A percentile compares a stretch with the other conserved stretches of the same genome.
phyloP scores from a whole-genome alignment of 2,797 vertebrate species.

The Sebastes itinus region DNA sequence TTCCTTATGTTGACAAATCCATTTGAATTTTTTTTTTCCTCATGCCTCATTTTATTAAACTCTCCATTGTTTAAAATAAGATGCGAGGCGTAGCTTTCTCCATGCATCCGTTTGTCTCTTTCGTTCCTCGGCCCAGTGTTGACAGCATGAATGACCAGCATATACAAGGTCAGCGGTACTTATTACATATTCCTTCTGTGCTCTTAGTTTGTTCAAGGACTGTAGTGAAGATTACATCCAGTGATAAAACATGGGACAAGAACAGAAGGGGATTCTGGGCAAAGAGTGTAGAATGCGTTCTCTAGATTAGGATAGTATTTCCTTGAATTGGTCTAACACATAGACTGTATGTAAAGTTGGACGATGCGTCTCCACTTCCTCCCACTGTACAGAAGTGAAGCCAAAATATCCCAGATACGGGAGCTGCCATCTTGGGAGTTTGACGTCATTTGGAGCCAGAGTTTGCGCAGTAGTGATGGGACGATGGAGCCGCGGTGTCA shows the following conservation, averaged over 20 bases:
- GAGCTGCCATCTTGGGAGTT: too few species aligned
- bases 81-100: not conserved
- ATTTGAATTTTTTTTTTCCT: conserved; percentile 17
- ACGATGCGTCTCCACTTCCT: not conserved
- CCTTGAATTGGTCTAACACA: conserved; percentile 3
- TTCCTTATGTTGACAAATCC: conserved; percentile 52
- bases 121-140: not conserved
- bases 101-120: not conserved
- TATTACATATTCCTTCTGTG: not conserved
- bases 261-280: not conserved
- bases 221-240: not conserved
- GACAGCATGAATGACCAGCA: not conserved
- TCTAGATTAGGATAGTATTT: conserved; percentile 5
- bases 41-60: conserved; percentile 41
- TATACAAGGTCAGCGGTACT: conserved; percentile 16
- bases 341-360: too few species aligned
- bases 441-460: too few species aligned
- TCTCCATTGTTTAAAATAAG: conserved; percentile 25
- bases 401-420: too few species aligned
- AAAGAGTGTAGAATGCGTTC: not conserved
- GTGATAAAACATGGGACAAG: not conserved
- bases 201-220: not conserved
- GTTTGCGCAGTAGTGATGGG: too few species aligned
- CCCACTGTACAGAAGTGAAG: too few species aligned
- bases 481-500: too few species aligned